phyloP scores from a whole-genome alignment of 2,113 vertebrate genomes.

The Prietella phreatophila region DNA sequence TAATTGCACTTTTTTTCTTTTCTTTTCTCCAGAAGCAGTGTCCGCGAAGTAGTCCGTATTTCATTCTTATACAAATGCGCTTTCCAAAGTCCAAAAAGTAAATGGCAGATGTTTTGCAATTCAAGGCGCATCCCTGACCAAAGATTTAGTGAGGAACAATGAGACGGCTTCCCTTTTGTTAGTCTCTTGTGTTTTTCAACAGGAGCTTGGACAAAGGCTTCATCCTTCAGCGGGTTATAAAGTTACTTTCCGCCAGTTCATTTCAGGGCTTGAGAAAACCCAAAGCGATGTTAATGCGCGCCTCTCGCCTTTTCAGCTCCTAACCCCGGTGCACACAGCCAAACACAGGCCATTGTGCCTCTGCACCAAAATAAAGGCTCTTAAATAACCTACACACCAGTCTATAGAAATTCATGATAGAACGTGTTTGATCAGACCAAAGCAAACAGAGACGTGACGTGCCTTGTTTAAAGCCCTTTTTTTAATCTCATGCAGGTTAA shows the following conservation, averaged over 20 bases:
- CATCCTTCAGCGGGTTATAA: constrained; percentile 81
- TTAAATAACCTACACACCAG: constrained; percentile 73
- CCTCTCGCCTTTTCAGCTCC: constrained; percentile 71
- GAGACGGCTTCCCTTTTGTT: constrained; percentile 68
- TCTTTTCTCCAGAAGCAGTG: constrained; percentile 49
- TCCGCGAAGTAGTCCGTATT: constrained; percentile 52
- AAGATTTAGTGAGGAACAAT: constrained; percentile 73
- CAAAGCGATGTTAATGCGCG: constrained; percentile 81
- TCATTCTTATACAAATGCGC: constrained; percentile 74
- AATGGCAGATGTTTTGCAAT: constrained; percentile 84
- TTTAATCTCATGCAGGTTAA: constrained; percentile 49
- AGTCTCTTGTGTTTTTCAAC: constrained; percentile 73
- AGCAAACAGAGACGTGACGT: constrained; percentile 66
- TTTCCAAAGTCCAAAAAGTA: constrained; percentile 65
- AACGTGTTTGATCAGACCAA: constrained; percentile 73
- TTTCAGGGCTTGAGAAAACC: constrained; percentile 75
- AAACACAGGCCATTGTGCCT: constrained; percentile 71
- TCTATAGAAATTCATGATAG: constrained; percentile 82
- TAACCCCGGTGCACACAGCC: constrained; percentile 73
- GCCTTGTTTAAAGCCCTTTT: constrained; percentile 52
- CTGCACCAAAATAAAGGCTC: constrained; percentile 72
- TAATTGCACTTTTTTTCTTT: constrained; percentile 61
- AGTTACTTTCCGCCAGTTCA: constrained; percentile 84
- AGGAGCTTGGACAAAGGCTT: constrained; percentile 69
- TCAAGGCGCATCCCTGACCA: constrained; percentile 75